phyloP scores from a whole-genome alignment of 2,797 vertebrate species.

The Sebastes jordani region DNA sequence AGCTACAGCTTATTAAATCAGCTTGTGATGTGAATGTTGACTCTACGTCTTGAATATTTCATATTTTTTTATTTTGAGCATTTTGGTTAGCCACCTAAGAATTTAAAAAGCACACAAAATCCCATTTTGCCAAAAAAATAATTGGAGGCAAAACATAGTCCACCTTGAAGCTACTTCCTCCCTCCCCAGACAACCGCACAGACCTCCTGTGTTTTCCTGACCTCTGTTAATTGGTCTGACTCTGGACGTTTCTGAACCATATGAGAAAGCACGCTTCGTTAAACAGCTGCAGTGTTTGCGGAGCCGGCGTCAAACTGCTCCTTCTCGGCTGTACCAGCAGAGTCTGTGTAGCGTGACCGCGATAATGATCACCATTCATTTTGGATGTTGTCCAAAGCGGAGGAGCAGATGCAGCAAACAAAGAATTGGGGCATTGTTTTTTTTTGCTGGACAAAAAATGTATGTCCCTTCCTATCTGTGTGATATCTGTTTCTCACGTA shows the following conservation, averaged over 20 bases:
- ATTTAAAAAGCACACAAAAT: constrained; percentile 5
- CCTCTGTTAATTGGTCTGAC: constrained; percentile 62
- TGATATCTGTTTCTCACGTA: background rate
- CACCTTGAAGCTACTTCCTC: constrained; percentile 16
- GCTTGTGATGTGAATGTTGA: background rate
- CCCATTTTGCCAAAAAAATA: constrained; percentile 12
- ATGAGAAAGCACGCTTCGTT: constrained; percentile 65
- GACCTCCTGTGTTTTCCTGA: constrained; percentile 53
- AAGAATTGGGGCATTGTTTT: constrained; percentile 56
- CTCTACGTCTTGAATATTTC: background rate
- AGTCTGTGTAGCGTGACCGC: constrained; percentile 63
- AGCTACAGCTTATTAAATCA: background rate
- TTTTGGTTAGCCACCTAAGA: background rate
- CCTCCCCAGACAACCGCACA: constrained; percentile 11
- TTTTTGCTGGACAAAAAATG: constrained; percentile 43
- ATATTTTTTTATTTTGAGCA: background rate
- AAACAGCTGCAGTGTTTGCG: constrained; percentile 54
- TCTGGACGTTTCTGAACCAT: constrained; percentile 61
- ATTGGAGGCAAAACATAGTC: background rate
- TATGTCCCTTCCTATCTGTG: background rate
- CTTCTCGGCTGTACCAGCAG: constrained; percentile 53
- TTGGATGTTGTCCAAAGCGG: constrained; percentile 71
- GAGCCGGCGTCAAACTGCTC: constrained; percentile 49
- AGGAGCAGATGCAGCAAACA: constrained; percentile 67
- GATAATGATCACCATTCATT: constrained; percentile 80